Base-by-base conservation (phyloP, 2,113 vertebrate species). In the Phalacrocorax pelagicus region DNA sequence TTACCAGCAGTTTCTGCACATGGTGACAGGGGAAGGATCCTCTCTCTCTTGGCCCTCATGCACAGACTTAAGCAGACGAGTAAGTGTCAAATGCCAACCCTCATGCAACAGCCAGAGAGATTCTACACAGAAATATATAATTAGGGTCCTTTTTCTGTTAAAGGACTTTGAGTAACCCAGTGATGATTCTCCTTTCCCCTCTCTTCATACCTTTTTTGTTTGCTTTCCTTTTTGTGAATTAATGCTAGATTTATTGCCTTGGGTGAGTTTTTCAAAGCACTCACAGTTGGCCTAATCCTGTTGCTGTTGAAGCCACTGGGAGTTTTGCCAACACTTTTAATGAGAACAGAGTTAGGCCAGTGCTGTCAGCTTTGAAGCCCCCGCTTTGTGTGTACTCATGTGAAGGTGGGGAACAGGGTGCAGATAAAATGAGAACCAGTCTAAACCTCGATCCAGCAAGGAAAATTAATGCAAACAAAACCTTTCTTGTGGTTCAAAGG, bases 291-390 rank as follows among this genome's bases (percentile, higher is more conserved):
- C 86, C 94, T 96, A 92, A 95, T 92, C 84, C 81, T 92, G 52
- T 70, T 93, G 63, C 83, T 70, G 77, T 91, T 96, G 91, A 94
- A 95, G 90, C 77, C 80, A 72, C 80, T 75, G 96, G 94, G 94
- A 96, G 54, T 66, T 94, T 89, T 96, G 96, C 95, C 95, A 96
- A 40, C 24, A 49, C 49, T 78, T 91, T 91, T 94, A 94, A 95
- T 24, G 4, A 94, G 94, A 94, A 62, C n/a, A 63, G 85, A 90
- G 67, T 79, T 86, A 94, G 95, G 34, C 92, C 88, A 91, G 40
- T 24, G 49, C 57, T 78, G 70, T 49, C 77, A 93, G 81, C 95
- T 96, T 96, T 96, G 88, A 96, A 95, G 86, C 88, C 94, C 77
- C 96, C 27, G 52, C 92, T 95, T 92, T 75, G 70, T 89, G 69